A percentile compares a stretch with the other conserved stretches of the same genome.
These are phyloP conservation scores for Heliconius congener DNA, from an alignment of 1,140 invertebrate species.

Conservation along the genomic window DNA sequence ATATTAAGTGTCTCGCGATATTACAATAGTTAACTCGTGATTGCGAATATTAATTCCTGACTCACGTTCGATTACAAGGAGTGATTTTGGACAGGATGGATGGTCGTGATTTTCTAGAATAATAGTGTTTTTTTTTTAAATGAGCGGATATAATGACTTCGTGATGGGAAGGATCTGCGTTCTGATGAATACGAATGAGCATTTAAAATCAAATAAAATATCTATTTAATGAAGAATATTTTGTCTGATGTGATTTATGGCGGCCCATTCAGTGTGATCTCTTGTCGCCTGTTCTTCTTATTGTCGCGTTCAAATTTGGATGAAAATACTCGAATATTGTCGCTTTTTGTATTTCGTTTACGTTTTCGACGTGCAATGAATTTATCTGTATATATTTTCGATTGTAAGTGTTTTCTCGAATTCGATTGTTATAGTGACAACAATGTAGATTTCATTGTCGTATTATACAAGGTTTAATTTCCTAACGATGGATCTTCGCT, in stretches of 20 bases:
- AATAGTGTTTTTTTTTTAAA: constrained; percentile 59
- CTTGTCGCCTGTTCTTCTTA: constrained; percentile 42
- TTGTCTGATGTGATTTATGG: constrained; percentile 55
- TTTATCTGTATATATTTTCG: constrained; percentile 56
- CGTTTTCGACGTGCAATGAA: constrained; percentile 53
- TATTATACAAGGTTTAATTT: background rate
- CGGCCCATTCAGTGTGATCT: constrained; percentile 55
- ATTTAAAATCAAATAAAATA: constrained; percentile 67
- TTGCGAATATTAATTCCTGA: constrained; percentile 68
- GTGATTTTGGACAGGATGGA: constrained; percentile 72
- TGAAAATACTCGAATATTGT: constrained; percentile 16
- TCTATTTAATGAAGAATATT: constrained; percentile 58
- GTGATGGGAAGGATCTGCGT: constrained; percentile 68
- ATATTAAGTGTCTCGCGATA: constrained; percentile 62
- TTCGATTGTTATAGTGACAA: background rate
- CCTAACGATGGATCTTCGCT: background rate
- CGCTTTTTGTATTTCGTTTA: constrained; percentile 29
- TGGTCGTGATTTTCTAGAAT: constrained; percentile 67
- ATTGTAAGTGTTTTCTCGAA: constrained; percentile 35
- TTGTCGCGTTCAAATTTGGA: constrained; percentile 41
- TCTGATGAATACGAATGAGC: constrained; percentile 69
- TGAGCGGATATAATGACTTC: constrained; percentile 72
- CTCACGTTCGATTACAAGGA: constrained; percentile 70
- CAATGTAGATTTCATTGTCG: background rate
- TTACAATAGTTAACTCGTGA: constrained; percentile 45